These are phyloP conservation scores for Agrilus planipennis DNA, from an alignment of 1,140 invertebrate species.

Conservation along the genomic window DNA sequence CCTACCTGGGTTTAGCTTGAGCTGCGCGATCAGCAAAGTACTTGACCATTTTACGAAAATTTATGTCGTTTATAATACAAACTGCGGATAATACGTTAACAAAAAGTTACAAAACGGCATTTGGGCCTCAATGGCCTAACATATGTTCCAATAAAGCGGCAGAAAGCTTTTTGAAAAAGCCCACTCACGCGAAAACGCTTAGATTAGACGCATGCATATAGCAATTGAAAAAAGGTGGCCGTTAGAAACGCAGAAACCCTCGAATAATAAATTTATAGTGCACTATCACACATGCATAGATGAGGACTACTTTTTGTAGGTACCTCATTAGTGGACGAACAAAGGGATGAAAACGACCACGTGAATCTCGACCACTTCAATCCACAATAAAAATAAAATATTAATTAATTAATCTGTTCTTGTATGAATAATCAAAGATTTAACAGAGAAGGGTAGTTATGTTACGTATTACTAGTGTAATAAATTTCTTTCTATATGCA, in stretches of 20 bases:
- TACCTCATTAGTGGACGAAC: slow-evolving; percentile 6
- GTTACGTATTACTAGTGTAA: too few species aligned
- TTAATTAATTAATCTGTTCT: too few species aligned
- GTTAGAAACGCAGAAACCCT: slow-evolving; percentile 25
- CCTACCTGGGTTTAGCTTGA: too few species aligned
- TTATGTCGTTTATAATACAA: too few species aligned
- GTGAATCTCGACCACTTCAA: too few species aligned
- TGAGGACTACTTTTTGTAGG: slow-evolving; percentile 3
- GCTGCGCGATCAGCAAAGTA: too few species aligned
- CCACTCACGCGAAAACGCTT: slow-evolving; percentile 29
- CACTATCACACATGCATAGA: slow-evolving; percentile 25
- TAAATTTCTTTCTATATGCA: too few species aligned
- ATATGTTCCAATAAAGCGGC: slow-evolving; percentile 26
- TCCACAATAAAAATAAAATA: too few species aligned
- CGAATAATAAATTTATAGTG: slow-evolving; percentile 28
- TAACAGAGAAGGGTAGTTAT: too few species aligned
- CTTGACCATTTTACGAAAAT: too few species aligned
- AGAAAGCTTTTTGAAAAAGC: slow-evolving; percentile 29
- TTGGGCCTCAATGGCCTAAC: slow-evolving; percentile 15
- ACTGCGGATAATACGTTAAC: slow-evolving; percentile 6
- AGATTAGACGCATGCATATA: slow-evolving; percentile 33
- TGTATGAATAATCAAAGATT: too few species aligned
- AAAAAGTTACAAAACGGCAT: slow-evolving; percentile 10
- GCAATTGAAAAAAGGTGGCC: slow-evolving; percentile 33
- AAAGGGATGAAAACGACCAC: too few species aligned